phyloP scores from a whole-genome alignment of 1,140 invertebrate species.

The Ceratina calcarata region DNA sequence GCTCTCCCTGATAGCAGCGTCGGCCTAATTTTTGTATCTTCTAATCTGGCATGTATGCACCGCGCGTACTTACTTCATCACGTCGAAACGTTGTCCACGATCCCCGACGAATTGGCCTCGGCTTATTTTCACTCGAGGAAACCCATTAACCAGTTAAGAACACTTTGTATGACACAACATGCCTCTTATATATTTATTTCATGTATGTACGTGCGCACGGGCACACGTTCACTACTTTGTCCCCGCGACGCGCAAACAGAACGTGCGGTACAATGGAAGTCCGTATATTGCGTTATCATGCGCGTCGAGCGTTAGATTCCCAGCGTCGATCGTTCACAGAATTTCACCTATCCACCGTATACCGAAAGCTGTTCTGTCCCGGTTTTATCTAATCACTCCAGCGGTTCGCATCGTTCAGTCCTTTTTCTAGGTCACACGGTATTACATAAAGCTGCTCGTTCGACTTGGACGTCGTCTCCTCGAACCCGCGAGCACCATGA shows the following conservation, averaged over 20 bases:
- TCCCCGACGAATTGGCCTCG: not conserved
- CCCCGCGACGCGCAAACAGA: not conserved
- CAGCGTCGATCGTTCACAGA: not conserved
- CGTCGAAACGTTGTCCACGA: not conserved
- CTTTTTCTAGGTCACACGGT: slow-evolving; percentile 8
- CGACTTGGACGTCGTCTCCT: not conserved
- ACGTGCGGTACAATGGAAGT: not conserved
- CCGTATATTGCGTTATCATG: not conserved
- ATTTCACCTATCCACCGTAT: not conserved
- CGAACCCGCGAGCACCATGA: no score
- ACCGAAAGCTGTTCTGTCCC: not conserved
- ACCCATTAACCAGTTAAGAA: slow-evolving; percentile 29
- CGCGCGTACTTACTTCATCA: slow-evolving; percentile 35
- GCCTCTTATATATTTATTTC: not conserved
- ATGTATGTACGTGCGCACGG: not conserved
- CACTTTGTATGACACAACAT: not conserved
- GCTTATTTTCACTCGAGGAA: slow-evolving; percentile 1
- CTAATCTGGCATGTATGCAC: no score
- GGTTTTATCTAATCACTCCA: slow-evolving; percentile 24
- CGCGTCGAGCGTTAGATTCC: slow-evolving; percentile 10
- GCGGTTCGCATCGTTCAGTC: not conserved
- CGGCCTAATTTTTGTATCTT: no score
- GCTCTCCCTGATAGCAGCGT: no score
- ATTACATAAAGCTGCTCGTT: not conserved
- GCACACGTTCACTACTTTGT: not conserved